Evolutionary conservation across 2,888 invertebrate genomes (phyloP).

Genomic region (Aphodius sticticus): DNA sequence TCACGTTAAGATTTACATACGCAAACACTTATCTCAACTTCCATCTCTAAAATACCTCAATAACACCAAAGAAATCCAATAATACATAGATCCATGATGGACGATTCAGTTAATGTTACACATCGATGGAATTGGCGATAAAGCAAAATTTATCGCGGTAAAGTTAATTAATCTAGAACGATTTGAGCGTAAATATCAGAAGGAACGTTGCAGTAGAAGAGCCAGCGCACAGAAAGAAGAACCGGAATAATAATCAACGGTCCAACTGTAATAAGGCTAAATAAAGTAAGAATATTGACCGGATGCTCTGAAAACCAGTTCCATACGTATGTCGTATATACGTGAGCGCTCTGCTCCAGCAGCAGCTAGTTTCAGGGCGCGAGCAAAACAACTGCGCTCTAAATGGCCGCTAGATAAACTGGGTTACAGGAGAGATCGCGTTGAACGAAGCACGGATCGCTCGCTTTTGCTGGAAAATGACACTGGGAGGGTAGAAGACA

Average conservation of each 20-base stretch:
- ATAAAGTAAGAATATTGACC: conserved; percentile 30
- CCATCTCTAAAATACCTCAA: background rate
- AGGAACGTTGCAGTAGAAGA: conserved; percentile 4
- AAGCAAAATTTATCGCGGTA: background rate
- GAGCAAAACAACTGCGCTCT: conserved; percentile 19
- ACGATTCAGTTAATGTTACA: background rate
- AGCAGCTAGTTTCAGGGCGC: conserved; percentile 14
- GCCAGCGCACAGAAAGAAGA: conserved; percentile 9
- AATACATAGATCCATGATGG: background rate
- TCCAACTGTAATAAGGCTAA: conserved; percentile 9
- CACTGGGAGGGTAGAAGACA: background rate
- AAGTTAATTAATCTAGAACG: conserved; percentile 15
- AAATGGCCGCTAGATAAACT: conserved; percentile 22
- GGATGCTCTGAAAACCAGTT: conserved; percentile 30
- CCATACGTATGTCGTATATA: background rate
- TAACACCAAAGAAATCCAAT: background rate
- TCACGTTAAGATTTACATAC: background rate
- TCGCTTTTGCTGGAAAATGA: background rate
- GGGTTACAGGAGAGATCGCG: conserved; percentile 17
- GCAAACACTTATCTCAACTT: background rate
- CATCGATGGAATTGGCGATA: background rate
- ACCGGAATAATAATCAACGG: conserved; percentile 21
- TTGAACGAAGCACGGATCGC: background rate
- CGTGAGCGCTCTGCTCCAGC: conserved; percentile 1
- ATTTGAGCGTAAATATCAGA: conserved; percentile 14